Base-by-base conservation (phyloP, 2,888 invertebrate species). In the Lycaena phlaeas region DNA sequence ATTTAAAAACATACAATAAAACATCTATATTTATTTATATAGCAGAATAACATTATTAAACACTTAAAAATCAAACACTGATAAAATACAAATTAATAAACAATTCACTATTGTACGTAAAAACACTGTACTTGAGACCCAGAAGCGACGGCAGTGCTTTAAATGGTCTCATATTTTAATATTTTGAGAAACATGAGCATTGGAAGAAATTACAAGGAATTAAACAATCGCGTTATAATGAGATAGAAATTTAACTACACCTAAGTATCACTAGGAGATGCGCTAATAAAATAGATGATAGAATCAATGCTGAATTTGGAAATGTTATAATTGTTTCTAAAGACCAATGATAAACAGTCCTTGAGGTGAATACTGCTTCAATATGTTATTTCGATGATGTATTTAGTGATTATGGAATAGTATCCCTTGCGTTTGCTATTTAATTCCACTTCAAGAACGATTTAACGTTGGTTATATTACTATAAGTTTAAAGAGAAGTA, bases 261-360 rank as follows among this genome's bases (percentile, higher is more conserved):
- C 60, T 58, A 75, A 70, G 71, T 77, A 79, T 76, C 68, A 68
- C 74, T 78, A 79, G 70, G 44, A 76, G 78, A 79, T 78, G 78
- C 78, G 76, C 74, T 74, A 72, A 70, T 29, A 39, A 30, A 26
- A 22, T 34, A 34, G 22, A 12, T 22, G 14, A 12, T 14, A 34
- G 7, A 73, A 59, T 52, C 52, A 57, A 59, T 18, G 18, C 17
- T 18, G 31, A 18, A 18, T 31, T 18, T 22, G 12, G 14, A 34
- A 34, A 22, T 31, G 6, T 17, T 12, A 18, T 12, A 34, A 9
- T 12, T 22, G 11, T 18, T 18, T 22, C 17, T 22, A 22, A 22
- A n/a, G n/a, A n/a, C n/a, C n/a, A n/a, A n/a, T n/a, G n/a, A n/a
- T n/a, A n/a, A n/a, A n/a, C n/a, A n/a, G n/a, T n/a, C n/a, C n/a